Evolutionary conservation across 1,140 invertebrate genomes (phyloP), one percentile per base, ranked within the genome.

Genomic region (Ptiloglossa arizonensis): DNA sequence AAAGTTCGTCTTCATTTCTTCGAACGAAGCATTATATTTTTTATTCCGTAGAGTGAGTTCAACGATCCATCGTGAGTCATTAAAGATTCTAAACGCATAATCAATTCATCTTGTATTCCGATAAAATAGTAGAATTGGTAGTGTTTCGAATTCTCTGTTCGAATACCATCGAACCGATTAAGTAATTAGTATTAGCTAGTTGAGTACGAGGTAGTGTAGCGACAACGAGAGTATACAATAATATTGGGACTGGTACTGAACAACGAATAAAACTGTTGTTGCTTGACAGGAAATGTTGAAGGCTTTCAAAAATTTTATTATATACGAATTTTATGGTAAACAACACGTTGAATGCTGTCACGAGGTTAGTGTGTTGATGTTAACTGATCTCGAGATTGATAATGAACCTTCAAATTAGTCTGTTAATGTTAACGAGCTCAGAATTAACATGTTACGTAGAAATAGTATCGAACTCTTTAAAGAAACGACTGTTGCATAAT

Each of bases 221-320:
- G 8, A 13, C 41, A 41, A 41, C 11, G 41, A 41, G 5, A 41
- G 38, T 41, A 11, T 11, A 41, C 9, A 41, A 8, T 13, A 29
- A 15, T 67, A n/a, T n/a, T n/a, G n/a, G 13, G 22, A 22, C 17
- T 52, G 50, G 17, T 56, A 27, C 8, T 32, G 3, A 27, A 52
- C 17, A 41, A 64, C 46, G 46, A 27, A 48, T 52, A 73, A 3
- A 50, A 38, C 35, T 6, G 13, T 41, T 19, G 32, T 62, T 73
- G 59, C 70, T 48, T 73, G 38, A 35, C 22, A 64, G 27, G 27
- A 52, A 64, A 52, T 24, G 35, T 64, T 52, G 27, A 15, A 73
- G 13, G 29, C 59, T 32, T 64, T 62, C 52, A 35, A 9, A 19
- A 64, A 41, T 50, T 52, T 50, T 57, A 41, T 19, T n/a, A 22